Evolutionary conservation across 2,888 invertebrate species (phyloP), one percentile per base, ranked within the genome.

Genomic region (Cantharis nigra): DNA sequence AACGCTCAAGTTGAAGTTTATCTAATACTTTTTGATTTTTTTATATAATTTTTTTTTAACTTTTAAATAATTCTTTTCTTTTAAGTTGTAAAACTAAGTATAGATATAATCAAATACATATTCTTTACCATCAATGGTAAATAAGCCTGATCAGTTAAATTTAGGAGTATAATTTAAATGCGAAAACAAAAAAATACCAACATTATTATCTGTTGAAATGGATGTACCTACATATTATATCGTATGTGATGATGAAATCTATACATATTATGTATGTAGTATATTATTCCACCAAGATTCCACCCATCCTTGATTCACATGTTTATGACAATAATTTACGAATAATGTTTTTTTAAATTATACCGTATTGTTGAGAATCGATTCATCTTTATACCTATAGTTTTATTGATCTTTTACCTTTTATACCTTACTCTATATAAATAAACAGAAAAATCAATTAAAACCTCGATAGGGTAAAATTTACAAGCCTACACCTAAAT

Each of bases 111-210:
- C 28, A 9, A 28, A 28, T 28, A n/a, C n/a, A n/a, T n/a, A 28
- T 28, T 9, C 10, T 28, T 28, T 10, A 10, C 10, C 10, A 9
- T 9, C 16, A 0, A 16, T 16, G 10, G 3, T 9, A 28, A 30
- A 30, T 11, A 11, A 11, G 11, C n/a, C n/a, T 7, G 69, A 67
- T 71, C 70, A 20, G 69, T 72, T 33, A 78, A 74, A 78, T 78
- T 78, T 78, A 78, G 70, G 49, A n/a, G n/a, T 74, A 74, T 78
- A 72, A 23, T 78, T 74, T 74, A 33, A 75, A 74, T 71, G 71
- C 69, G 64, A 63, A 65, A 78, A 75, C 71, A 72, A 62, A 75
- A 77, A 74, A 78, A 69, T 74, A 72, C 70, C 72, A 78, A 75
- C 75, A 69, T 16, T 16, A 16, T 16, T 16, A 16, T 16, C 77